Evolutionary conservation across 1,140 invertebrate genomes (phyloP), one percentile per base, ranked within the genome.

Genomic region (Cydia strobilella): DNA sequence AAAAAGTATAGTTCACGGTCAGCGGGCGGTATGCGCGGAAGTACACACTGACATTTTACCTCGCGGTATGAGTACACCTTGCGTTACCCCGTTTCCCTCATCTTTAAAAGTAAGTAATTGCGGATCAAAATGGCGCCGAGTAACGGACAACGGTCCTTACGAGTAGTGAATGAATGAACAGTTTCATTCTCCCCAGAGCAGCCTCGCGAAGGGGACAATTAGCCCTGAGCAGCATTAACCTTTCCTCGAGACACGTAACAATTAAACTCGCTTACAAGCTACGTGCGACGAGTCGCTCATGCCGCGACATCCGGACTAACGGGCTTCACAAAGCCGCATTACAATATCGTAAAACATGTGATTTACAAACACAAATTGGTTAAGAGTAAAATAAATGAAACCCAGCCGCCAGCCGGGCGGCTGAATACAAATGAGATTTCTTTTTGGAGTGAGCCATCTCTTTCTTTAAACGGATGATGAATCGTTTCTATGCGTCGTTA

Each of bases 1-100:
- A 89, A 89, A 89, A 88, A 87, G 80, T 85, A 89, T 88, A 91
- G 89, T 90, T 89, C 89, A 90, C 83, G 87, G 87, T 78, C 87
- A 84, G 75, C 74, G 69, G 78, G 76, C 72, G 76, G 73, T 75
- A 76, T 71, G 54, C 72, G 83, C 86, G 86, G 86, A 89, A 86
- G 78, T 80, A 85, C 79, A 84, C 82, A 87, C 79, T 88, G 85
- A 88, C 88, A 87, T 89, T 91, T 85, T 79, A 45, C 80, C 76
- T 87, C 80, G 73, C 72, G 63, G 76, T 48, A 77, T 77, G 88
- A 86, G 89, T 87, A 88, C 54, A 59, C 54, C 54, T 59, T 59
- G 54, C 54, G 54, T 23, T 59, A 59, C 54, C 20, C 54, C 89
- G 89, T 77, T 84, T 72, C 82, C 75, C 77, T 59, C 54, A 59